These are phyloP conservation scores for Phoxinus phoxinus DNA, from an alignment of 2,113 vertebrate genomes.

Conservation along the genomic window DNA sequence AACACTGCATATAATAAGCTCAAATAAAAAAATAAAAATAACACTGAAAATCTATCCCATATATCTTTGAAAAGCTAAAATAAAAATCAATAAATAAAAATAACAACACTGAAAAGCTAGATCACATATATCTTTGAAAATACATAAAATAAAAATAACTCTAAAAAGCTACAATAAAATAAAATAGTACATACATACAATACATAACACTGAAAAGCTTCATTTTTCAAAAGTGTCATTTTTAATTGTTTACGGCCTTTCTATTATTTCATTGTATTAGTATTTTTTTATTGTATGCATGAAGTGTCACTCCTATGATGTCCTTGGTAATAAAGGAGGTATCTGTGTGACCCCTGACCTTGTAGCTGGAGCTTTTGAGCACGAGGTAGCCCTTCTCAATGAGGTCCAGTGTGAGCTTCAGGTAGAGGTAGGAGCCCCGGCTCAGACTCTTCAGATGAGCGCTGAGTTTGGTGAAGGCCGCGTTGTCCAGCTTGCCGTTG, in stretches of 20 bases:
- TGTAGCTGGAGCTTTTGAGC: slow-evolving; percentile 91
- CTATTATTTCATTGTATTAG: too few relatives aligned
- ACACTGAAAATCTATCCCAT: too few relatives aligned
- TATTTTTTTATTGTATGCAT: too few relatives aligned
- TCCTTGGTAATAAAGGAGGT: neutral
- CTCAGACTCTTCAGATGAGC: slow-evolving; percentile 90
- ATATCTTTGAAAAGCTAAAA: too few relatives aligned
- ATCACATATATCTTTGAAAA: too few relatives aligned
- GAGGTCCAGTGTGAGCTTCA: slow-evolving; percentile 90
- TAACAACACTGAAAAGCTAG: too few relatives aligned
- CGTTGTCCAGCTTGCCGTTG: slow-evolving; percentile 90
- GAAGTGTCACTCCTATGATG: too few relatives aligned
- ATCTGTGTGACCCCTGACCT: slow-evolving; percentile 58
- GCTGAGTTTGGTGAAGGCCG: slow-evolving; percentile 87
- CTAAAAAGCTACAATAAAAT: neutral
- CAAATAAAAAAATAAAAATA: too few relatives aligned
- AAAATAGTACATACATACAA: neutral
- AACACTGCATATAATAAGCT: too few relatives aligned
- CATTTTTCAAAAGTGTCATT: too few relatives aligned
- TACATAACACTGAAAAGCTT: neutral
- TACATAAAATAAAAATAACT: neutral
- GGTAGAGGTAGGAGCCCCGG: slow-evolving; percentile 88
- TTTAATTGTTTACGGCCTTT: too few relatives aligned
- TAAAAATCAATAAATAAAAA: too few relatives aligned
- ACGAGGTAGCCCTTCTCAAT: slow-evolving; percentile 92